These are phyloP conservation scores for Brienomyrus longianalis DNA, from an alignment of 2,113 vertebrate species.

Conservation along the genomic window DNA sequence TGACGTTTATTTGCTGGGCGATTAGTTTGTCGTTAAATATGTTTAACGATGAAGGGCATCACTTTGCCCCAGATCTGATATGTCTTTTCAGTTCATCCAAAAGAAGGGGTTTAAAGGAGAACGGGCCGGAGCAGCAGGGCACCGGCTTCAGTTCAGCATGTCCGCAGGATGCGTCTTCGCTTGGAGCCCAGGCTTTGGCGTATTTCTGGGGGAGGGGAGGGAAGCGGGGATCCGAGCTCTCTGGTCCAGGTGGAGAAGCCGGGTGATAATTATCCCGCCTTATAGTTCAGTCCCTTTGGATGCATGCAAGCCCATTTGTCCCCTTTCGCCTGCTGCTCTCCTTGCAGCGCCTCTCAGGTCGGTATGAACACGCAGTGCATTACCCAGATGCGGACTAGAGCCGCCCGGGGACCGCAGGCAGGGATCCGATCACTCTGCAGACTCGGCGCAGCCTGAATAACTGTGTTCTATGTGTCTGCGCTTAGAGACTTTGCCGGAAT, in stretches of 20 bases:
- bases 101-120: background rate
- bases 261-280: conserved; percentile 27
- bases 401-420: background rate
- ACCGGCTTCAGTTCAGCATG: conserved; percentile 2
- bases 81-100: background rate
- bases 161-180: background rate
- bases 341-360: background rate
- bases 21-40: background rate
- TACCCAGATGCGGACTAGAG: background rate
- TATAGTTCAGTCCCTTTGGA: conserved; percentile 24
- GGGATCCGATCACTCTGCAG: background rate
- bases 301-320: background rate
- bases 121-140: background rate
- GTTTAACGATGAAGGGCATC: background rate
- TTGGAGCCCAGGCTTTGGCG: conserved; percentile 15
- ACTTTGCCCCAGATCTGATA: background rate
- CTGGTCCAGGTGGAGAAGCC: conserved; percentile 13
- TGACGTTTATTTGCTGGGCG: background rate
- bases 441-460: background rate
- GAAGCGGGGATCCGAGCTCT: background rate
- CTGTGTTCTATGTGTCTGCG: background rate
- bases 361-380: background rate
- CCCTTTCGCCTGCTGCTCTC: background rate
- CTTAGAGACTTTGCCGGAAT: background rate
- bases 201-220: conserved; percentile 17